Evolutionary conservation across 2,888 invertebrate genomes (phyloP).

Genomic region (Hypercompe scribonia): DNA sequence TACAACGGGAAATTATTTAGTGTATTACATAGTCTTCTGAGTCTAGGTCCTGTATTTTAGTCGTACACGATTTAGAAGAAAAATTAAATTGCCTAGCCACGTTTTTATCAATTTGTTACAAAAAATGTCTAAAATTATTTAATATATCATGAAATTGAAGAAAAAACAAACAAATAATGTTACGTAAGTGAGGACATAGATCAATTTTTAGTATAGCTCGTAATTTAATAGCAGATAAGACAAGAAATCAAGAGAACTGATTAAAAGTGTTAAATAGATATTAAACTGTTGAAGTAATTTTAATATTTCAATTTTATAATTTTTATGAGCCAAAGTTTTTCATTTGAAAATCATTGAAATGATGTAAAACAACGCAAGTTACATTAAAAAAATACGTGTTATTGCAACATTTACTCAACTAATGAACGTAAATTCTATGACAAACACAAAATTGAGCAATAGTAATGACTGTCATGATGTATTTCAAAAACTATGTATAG

Average conservation of each 20-base stretch:
- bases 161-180: background rate
- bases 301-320: background rate
- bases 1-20: no score
- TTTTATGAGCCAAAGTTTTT: background rate
- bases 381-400: background rate
- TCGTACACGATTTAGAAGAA: no score
- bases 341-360: background rate
- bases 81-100: no score
- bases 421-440: slow-evolving; percentile 21
- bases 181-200: background rate
- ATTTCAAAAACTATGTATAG: slow-evolving; percentile 12
- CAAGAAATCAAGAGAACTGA: background rate
- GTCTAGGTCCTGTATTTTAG: no score
- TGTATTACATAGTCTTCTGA: no score
- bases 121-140: no score
- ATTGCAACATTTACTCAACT: slow-evolving; percentile 25
- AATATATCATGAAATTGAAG: no score
- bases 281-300: background rate
- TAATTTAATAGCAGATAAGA: background rate
- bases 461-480: slow-evolving; percentile 11
- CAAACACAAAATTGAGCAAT: slow-evolving; percentile 33
- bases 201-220: background rate
- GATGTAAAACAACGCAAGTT: background rate
- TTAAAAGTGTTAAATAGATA: background rate
- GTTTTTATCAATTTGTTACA: no score